Conservation (phyloP, 2,888 invertebrate genomes). For the Dicranocentrus wangi region DNA sequence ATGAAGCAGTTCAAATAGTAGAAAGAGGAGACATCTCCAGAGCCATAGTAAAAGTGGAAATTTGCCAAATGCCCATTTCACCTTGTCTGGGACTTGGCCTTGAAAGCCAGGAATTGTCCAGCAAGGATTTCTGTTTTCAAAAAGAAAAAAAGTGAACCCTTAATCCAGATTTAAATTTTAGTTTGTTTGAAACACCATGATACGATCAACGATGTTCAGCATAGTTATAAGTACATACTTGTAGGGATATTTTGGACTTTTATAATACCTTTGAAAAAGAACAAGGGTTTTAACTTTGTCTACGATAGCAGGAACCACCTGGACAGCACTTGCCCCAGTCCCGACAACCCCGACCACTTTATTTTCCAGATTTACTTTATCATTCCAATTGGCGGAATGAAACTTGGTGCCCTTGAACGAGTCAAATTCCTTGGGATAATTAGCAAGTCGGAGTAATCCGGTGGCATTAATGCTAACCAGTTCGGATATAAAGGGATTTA, state of each 20-base stretch:
- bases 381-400: constrained; percentile 65
- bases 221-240: too few relatives aligned
- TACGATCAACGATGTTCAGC: too few relatives aligned
- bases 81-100: constrained; percentile 23
- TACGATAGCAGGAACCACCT: constrained; percentile 63
- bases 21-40: constrained; percentile 43
- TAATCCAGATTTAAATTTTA: too few relatives aligned
- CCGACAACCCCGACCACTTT: constrained; percentile 65
- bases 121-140: constrained; percentile 34
- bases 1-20: constrained; percentile 16
- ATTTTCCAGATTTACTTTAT: constrained; percentile 30
- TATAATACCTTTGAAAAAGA: constrained; percentile 62
- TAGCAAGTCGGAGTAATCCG: constrained; percentile 50
- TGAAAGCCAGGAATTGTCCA: constrained; percentile 52
- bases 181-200: too few relatives aligned
- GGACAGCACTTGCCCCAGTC: constrained; percentile 64
- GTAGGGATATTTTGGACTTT: too few relatives aligned
- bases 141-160: too few relatives aligned
- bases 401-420: constrained; percentile 50
- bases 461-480: constrained; percentile 42
- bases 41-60: constrained; percentile 57
- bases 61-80: constrained; percentile 48
- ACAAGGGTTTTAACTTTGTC: constrained; percentile 53
- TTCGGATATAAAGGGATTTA: too few relatives aligned
- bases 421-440: constrained; percentile 52